phyloP scores from a whole-genome alignment of 2,797 vertebrate genomes.

The Iguana delicatissima region DNA sequence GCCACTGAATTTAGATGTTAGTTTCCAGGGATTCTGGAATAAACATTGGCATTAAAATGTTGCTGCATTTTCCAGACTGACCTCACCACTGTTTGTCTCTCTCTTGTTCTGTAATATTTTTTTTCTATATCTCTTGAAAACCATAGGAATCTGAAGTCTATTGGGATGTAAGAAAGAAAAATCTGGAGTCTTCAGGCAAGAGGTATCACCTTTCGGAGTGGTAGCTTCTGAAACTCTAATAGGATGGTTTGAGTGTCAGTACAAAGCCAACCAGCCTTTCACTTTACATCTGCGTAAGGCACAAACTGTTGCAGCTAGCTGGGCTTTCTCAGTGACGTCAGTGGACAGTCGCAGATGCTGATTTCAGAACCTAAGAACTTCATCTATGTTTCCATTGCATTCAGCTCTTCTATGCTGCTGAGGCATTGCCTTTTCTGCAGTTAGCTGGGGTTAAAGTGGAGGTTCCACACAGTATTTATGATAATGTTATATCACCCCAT shows the following conservation, averaged over 20 bases:
- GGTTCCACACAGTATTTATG: not conserved
- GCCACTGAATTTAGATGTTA: not conserved
- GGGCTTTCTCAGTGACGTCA: not conserved
- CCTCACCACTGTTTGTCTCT: not conserved
- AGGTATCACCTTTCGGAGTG: not conserved
- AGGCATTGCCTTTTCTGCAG: not conserved
- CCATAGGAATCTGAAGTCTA: fast-evolving
- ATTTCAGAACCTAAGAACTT: not conserved
- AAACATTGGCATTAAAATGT: not conserved
- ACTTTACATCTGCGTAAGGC: not conserved
- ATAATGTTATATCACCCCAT: not conserved
- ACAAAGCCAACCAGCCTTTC: not conserved
- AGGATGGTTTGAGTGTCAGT: not conserved
- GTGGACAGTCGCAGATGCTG: not conserved
- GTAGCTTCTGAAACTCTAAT: too few relatives aligned
- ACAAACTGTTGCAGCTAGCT: not conserved
- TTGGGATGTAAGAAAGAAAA: fast-evolving
- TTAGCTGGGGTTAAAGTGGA: not conserved
- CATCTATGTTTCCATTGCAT: not conserved
- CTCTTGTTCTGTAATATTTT: not conserved
- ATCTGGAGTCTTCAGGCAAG: not conserved
- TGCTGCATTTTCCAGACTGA: fast-evolving
- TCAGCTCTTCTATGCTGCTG: not conserved
- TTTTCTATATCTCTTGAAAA: not conserved
- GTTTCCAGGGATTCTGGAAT: not conserved